A percentile compares a stretch with the other conserved stretches of the same genome.
phyloP scores from a whole-genome alignment of 2,797 vertebrate species.

The Columba guinea region DNA sequence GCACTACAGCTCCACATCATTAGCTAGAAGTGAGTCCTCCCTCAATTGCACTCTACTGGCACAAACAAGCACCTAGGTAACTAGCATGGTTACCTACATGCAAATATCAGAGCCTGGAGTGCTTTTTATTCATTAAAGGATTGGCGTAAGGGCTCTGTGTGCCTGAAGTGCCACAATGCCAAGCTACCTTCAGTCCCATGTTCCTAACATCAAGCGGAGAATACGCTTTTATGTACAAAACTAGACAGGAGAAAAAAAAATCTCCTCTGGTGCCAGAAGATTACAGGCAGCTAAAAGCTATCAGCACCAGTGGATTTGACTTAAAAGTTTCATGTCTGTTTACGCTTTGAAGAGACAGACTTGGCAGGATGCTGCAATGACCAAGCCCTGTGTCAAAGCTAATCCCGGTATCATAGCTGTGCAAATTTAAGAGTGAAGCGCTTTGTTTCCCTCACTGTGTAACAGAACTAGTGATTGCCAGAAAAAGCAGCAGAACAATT shows the following conservation, averaged over 20 bases:
- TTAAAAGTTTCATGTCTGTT: slow-evolving; percentile 6
- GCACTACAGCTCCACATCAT: not conserved
- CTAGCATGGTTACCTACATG: not conserved
- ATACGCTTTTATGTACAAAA: not conserved
- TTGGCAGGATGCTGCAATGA: slow-evolving; percentile 2
- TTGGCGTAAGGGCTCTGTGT: not conserved
- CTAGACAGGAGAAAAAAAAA: not conserved
- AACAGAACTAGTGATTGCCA: not conserved
- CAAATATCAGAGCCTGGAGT: not conserved
- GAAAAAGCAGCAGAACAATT: not conserved
- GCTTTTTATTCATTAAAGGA: not conserved
- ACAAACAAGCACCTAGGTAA: not conserved
- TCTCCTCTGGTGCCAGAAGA: not conserved
- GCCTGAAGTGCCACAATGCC: not conserved
- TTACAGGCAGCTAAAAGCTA: not conserved
- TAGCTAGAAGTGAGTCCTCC: not conserved
- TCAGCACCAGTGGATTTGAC: not conserved
- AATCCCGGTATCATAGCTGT: not conserved
- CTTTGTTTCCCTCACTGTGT: not conserved
- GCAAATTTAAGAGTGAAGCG: not conserved
- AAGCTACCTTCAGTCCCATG: not conserved
- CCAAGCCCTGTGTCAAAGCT: not conserved
- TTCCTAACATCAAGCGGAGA: not conserved
- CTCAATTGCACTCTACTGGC: not conserved
- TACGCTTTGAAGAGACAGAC: not conserved